phyloP scores from a whole-genome alignment of 2,888 invertebrate species.

The Chloroclysta siterata region DNA sequence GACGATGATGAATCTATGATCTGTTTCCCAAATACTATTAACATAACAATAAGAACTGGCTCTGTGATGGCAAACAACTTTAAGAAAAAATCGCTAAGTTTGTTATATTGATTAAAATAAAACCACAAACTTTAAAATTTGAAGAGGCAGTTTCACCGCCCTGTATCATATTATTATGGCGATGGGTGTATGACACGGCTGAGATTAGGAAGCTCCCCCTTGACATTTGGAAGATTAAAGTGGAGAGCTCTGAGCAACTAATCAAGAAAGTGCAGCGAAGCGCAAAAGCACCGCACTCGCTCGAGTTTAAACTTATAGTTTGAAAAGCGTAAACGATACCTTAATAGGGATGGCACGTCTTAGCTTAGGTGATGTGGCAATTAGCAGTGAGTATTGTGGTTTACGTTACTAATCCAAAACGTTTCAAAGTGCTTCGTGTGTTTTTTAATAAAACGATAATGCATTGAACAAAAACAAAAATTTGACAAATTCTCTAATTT shows the following conservation, averaged over 20 bases:
- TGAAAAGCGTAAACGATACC: constrained; percentile 16
- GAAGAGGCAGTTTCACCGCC: neutral
- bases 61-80: too few species aligned
- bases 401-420: neutral
- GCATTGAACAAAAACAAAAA: too few species aligned
- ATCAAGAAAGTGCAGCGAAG: constrained; percentile 63
- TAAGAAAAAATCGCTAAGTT: too few species aligned
- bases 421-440: neutral
- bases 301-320: constrained; percentile 31
- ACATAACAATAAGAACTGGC: too few species aligned
- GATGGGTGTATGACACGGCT: constrained; percentile 19
- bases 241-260: constrained; percentile 49
- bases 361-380: neutral
- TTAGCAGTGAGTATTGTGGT: neutral
- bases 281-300: constrained; percentile 42
- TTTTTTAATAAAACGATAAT: neutral
- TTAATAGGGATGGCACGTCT: neutral
- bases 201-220: constrained; percentile 40
- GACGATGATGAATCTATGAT: too few species aligned
- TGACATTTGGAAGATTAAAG: constrained; percentile 60
- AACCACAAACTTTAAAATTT: neutral
- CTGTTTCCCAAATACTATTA: too few species aligned
- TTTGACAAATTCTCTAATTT: too few species aligned
- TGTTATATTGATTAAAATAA: too few species aligned
- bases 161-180: constrained; percentile 8